Base-by-base conservation (phyloP, 2,888 invertebrate species). In the Drosophila anomalipes region DNA sequence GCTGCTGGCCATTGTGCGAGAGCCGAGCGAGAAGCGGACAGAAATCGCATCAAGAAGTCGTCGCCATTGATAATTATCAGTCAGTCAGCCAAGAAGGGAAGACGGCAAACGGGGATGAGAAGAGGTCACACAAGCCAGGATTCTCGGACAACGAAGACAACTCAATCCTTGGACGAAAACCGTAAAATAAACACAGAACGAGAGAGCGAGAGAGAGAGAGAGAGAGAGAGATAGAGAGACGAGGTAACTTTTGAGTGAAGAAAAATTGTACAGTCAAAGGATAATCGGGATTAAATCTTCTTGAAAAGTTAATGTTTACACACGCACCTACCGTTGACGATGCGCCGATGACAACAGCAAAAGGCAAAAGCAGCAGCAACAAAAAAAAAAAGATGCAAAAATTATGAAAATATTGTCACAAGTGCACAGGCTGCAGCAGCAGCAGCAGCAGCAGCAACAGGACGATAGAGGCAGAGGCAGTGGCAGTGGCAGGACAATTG, bases 301-400 rank as follows among this genome's bases (percentile, higher is more conserved):
- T 93, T 93, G 89, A 91, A 92, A 92, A 93, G 92, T 93, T 93
- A 93, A 93, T 93, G 91, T 92, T 92, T 92, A 90, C 86, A 88
- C 87, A 91, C 92, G 92, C 92, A 92, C 92, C 92, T 91, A 91
- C 92, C 87, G 87, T 86, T 79, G 89, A 79, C 89, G 70, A 86
- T 81, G 77, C 81, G 80, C 69, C 75, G 73, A 76, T 77, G 76
- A 64, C 76, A 65, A 61, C 64, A 53, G 62, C 75, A 71, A 78
- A 76, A 73, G 67, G 70, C 70, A 62, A 47, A 47, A 47, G 51
- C 70, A 65, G 49, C 28, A 64, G 63, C 62, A 71, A 44, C 53
- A 78, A 59, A 12, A 70, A 76, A 78, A 72, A 78, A 82, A 87
- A 83, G 82, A 85, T 90, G 88, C 85, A 83, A 90, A 91, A 91